These are phyloP conservation scores for Tinea pellionella DNA, from an alignment of 2,888 invertebrate species.

Conservation along the genomic window DNA sequence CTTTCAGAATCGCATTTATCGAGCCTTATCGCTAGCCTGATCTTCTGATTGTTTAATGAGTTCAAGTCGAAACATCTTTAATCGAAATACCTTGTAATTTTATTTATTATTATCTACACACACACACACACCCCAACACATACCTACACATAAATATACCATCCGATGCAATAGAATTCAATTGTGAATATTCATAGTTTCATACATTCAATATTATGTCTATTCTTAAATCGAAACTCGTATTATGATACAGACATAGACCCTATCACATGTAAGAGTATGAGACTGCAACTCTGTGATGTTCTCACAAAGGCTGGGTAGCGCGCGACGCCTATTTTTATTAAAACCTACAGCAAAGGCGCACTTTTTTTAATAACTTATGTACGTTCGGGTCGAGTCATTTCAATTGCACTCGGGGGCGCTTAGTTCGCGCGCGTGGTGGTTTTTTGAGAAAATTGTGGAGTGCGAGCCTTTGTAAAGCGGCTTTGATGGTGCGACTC, in stretches of 20 bases:
- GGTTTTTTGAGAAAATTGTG: slow-evolving; percentile 52
- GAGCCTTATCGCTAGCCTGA: background rate
- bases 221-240: background rate
- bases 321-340: slow-evolving; percentile 65
- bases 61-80: too few relatives aligned
- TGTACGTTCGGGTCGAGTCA: slow-evolving; percentile 47
- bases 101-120: too few relatives aligned
- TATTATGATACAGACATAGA: background rate
- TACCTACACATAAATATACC: too few relatives aligned
- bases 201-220: too few relatives aligned
- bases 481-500: slow-evolving; percentile 42
- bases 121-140: too few relatives aligned
- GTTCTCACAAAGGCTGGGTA: slow-evolving; percentile 57
- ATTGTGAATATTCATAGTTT: too few relatives aligned
- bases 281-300: slow-evolving; percentile 40
- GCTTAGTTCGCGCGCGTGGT: slow-evolving; percentile 39
- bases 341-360: slow-evolving; percentile 63
- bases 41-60: too few relatives aligned
- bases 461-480: slow-evolving; percentile 48
- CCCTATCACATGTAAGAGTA: background rate
- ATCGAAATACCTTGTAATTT: too few relatives aligned
- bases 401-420: slow-evolving; percentile 35
- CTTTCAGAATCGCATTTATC: background rate
- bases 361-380: slow-evolving; percentile 69
- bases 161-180: too few relatives aligned